Evolutionary conservation across 2,888 invertebrate genomes (phyloP), one percentile per base, ranked within the genome.

Genomic region (Caenorhabditis plicata): DNA sequence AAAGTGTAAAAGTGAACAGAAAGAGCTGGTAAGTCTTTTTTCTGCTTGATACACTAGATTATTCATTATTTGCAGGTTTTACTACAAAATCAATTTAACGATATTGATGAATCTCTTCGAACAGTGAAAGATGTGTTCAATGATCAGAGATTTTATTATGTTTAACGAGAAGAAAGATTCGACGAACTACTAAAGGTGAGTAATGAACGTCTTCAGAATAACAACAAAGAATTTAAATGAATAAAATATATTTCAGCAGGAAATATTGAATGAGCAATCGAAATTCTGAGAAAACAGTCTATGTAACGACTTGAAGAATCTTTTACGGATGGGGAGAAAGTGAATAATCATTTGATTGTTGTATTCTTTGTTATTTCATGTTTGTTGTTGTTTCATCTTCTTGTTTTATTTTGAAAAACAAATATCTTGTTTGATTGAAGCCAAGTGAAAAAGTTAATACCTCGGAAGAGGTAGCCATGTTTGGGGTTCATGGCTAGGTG

Each of bases 281-380:
- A 33, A 33, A 33, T 33, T 33, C 33, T 33, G 33, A 33, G 33
- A 33, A 33, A 33, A 33, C 13, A 33, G n/a, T n/a, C 8, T 33
- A 33, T 33, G 33, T 33, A 33, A 33, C 33, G 33, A 33, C 33
- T 33, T 33, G 33, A 33, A 33, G 33, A 33, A 33, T 33, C 33
- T 33, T 33, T 17, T 33, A 13, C 33, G 33, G 33, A 33, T 15
- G 33, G 33, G 33, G 33, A 33, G 29, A 33, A 33, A 33, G 33
- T 33, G 33, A 33, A 33, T 33, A 33, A 33, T 33, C 33, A 33
- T 33, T 33, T 33, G 33, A 33, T 33, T 33, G 33, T 33, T 33
- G 33, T 29, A 29, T 29, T 29, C 29, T 29, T 29, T 29, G 29
- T 33, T 33, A 33, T 33, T 33, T 33, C n/a, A 33, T 33, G 33